A percentile compares a stretch with the other conserved stretches of the same genome.
These are phyloP conservation scores for Apolygus lucorum DNA, from an alignment of 1,140 invertebrate genomes.

Conservation along the genomic window DNA sequence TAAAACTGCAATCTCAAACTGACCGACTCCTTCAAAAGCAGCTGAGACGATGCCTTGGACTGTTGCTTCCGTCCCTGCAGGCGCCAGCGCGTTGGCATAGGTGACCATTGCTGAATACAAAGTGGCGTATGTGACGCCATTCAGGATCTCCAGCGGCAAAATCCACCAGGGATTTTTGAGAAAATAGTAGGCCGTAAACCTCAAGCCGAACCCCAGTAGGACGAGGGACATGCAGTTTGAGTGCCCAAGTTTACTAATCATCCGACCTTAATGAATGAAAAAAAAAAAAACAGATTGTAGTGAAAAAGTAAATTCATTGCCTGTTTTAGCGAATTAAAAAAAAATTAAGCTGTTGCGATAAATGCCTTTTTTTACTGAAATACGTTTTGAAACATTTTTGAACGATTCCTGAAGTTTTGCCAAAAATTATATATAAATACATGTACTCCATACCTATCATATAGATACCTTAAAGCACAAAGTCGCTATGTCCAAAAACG, in stretches of 20 bases:
- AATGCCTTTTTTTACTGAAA: too few species aligned
- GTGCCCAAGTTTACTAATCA: constrained; percentile 75
- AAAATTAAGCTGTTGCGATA: too few species aligned
- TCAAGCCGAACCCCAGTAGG: constrained; percentile 33
- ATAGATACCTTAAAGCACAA: too few species aligned
- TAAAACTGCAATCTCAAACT: too few species aligned
- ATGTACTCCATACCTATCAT: too few species aligned
- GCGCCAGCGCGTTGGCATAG: constrained; percentile 42
- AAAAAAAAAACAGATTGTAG: too few species aligned
- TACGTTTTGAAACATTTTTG: too few species aligned
- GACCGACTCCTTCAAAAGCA: constrained; percentile 55
- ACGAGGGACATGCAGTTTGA: constrained; percentile 41
- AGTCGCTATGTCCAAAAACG: too few species aligned
- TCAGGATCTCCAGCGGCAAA: constrained; percentile 45
- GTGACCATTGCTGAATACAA: constrained; percentile 46
- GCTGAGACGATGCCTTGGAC: constrained; percentile 41
- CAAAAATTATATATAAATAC: too few species aligned
- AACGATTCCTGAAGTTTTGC: too few species aligned
- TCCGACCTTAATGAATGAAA: constrained; percentile 50
- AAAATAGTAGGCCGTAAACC: constrained; percentile 44
- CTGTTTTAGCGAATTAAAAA: too few species aligned
- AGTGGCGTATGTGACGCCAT: constrained; percentile 47
- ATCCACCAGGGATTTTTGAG: constrained; percentile 43
- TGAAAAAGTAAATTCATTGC: too few species aligned
- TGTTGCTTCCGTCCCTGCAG: constrained; percentile 42